Conservation (phyloP, 2,888 invertebrate genomes). For the Drosophila ustulata region DNA sequence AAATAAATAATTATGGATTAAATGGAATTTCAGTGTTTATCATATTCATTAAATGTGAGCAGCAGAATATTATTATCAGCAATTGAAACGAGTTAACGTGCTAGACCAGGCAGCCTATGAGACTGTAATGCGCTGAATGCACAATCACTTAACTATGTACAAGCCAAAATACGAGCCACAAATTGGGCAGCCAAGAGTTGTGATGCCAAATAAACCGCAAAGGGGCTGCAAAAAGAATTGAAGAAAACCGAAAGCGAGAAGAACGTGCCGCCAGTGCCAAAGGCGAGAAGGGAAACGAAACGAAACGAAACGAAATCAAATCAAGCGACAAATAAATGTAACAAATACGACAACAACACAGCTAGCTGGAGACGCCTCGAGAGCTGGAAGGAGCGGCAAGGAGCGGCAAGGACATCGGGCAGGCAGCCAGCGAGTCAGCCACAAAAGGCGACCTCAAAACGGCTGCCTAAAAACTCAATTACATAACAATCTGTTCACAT, state of each 20-base stretch:
- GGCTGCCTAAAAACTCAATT: conserved; percentile 84
- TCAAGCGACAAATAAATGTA: conserved; percentile 80
- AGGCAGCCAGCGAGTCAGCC: conserved; percentile 56
- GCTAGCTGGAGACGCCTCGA: background rate
- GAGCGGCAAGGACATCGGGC: conserved; percentile 33
- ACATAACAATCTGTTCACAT: conserved; percentile 85
- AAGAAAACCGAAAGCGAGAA: background rate
- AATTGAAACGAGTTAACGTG: background rate
- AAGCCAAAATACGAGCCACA: conserved; percentile 48
- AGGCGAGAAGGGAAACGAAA: conserved; percentile 4
- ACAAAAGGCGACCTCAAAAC: conserved; percentile 80
- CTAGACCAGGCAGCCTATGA: background rate
- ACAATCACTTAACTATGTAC: conserved; percentile 47
- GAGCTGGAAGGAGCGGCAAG: background rate
- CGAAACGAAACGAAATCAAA: conserved; percentile 59
- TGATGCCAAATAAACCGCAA: conserved; percentile 59
- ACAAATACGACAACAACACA: conserved; percentile 69
- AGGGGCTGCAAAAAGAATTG: conserved; percentile 6
- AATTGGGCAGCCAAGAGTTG: conserved; percentile 65
- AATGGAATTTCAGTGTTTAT: background rate
- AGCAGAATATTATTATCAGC: background rate
- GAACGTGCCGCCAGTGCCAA: conserved; percentile 34
- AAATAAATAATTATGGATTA: background rate
- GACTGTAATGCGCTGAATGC: background rate
- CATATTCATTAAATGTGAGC: background rate